A percentile compares a stretch with the other conserved stretches of the same genome.
These are phyloP conservation scores for Daktulosphaira vitifoliae DNA, from an alignment of 1,140 invertebrate genomes.

Conservation along the genomic window DNA sequence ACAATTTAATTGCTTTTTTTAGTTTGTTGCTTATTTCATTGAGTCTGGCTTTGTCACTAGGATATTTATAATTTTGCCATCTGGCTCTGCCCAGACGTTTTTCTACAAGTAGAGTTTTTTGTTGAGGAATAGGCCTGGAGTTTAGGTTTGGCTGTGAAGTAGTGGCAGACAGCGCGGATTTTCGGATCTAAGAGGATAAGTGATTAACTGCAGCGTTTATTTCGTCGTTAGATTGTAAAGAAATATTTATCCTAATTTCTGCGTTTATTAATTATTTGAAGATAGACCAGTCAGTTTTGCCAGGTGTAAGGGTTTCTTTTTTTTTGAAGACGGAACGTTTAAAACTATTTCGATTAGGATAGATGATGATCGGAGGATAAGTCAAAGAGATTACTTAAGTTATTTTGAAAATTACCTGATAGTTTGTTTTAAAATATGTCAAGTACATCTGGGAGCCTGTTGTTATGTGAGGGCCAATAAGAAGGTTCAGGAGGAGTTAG, in stretches of 20 bases:
- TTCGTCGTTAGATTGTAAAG: constrained; percentile 1
- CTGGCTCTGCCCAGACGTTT: too few species aligned
- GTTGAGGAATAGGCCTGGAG: too few species aligned
- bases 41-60: too few species aligned
- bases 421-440: not conserved
- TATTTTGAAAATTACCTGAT: not conserved
- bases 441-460: not conserved
- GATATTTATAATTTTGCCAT: too few species aligned
- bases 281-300: not conserved
- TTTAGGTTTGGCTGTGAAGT: not conserved
- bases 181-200: not conserved
- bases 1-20: not conserved
- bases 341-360: not conserved
- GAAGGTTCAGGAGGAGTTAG: not conserved
- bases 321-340: not conserved
- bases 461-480: not conserved
- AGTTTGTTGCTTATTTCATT: not conserved
- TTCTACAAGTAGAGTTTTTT: too few species aligned
- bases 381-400: not conserved
- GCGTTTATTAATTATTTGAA: not conserved
- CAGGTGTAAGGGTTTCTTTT: not conserved
- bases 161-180: not conserved
- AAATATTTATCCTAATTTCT: not conserved
- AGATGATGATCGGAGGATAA: not conserved
- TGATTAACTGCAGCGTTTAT: not conserved